phyloP scores from a whole-genome alignment of 1,140 invertebrate genomes.

The Ooceraea biroi region DNA sequence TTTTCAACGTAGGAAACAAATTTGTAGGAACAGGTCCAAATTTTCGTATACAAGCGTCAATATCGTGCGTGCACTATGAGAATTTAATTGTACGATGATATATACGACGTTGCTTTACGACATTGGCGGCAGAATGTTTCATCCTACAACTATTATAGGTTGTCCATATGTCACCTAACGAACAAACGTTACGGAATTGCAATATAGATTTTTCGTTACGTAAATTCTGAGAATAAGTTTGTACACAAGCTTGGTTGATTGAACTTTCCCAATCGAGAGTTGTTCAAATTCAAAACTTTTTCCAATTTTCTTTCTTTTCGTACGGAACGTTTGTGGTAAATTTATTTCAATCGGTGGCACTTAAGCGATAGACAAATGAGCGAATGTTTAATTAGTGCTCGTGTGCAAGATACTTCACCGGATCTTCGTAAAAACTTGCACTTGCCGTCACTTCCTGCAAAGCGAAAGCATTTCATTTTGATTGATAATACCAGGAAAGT shows the following conservation, averaged over 20 bases:
- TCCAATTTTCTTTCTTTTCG: neutral
- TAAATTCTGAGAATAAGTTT: too few relatives aligned
- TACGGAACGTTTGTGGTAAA: neutral
- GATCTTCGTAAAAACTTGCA: neutral
- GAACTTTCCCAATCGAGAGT: neutral
- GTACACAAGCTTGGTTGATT: too few relatives aligned
- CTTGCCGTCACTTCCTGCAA: neutral
- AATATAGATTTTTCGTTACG: neutral
- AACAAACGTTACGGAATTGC: neutral
- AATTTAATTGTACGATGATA: neutral
- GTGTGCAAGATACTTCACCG: neutral
- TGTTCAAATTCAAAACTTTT: neutral
- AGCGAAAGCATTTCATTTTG: neutral
- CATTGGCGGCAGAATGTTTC: neutral
- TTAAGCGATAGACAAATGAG: neutral
- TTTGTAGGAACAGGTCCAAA: neutral
- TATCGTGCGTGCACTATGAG: neutral
- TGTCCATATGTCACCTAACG: neutral
- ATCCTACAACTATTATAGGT: neutral
- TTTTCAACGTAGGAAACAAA: neutral
- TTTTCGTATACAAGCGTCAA: neutral
- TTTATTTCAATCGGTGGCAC: neutral
- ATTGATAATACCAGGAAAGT: neutral
- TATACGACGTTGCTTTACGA: neutral
- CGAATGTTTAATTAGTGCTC: conserved; percentile 12